These are phyloP conservation scores for Caenorhabditis sp. DNA, from an alignment of 2,888 invertebrate species.

Conservation along the genomic window DNA sequence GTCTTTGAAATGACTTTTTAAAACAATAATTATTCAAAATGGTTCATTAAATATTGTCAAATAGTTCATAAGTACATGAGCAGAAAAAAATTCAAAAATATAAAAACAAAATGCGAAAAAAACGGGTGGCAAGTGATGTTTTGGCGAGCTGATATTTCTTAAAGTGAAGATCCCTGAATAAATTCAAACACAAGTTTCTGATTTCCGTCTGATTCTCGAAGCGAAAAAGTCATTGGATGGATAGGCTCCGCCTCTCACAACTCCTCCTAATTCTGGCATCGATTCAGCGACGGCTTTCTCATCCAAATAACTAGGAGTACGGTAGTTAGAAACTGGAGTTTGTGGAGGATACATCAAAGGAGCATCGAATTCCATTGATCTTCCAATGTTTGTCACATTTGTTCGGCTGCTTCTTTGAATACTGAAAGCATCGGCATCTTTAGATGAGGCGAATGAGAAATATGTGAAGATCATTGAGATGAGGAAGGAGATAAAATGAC, in stretches of 20 bases:
- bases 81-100: not conserved
- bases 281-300: constrained; percentile 58
- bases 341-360: constrained; percentile 60
- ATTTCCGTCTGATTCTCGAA: constrained; percentile 64
- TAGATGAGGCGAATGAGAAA: constrained; percentile 61
- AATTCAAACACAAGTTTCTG: constrained; percentile 66
- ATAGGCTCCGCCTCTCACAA: constrained; percentile 43
- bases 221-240: constrained; percentile 58
- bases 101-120: not conserved
- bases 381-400: constrained; percentile 69
- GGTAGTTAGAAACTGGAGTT: constrained; percentile 48
- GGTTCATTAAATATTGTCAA: not conserved
- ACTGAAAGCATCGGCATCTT: constrained; percentile 64
- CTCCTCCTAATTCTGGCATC: constrained; percentile 65
- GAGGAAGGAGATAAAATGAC: constrained; percentile 66
- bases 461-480: constrained; percentile 67
- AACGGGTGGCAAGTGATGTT: not conserved
- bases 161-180: not conserved
- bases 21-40: not conserved
- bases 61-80: not conserved
- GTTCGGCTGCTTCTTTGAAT: constrained; percentile 65
- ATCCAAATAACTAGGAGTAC: constrained; percentile 26
- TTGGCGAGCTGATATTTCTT: not conserved
- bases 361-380: constrained; percentile 69
- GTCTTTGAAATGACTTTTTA: not conserved